Conservation (phyloP, 1,140 invertebrate species). For the Rhynchophorus ferrugineus region DNA sequence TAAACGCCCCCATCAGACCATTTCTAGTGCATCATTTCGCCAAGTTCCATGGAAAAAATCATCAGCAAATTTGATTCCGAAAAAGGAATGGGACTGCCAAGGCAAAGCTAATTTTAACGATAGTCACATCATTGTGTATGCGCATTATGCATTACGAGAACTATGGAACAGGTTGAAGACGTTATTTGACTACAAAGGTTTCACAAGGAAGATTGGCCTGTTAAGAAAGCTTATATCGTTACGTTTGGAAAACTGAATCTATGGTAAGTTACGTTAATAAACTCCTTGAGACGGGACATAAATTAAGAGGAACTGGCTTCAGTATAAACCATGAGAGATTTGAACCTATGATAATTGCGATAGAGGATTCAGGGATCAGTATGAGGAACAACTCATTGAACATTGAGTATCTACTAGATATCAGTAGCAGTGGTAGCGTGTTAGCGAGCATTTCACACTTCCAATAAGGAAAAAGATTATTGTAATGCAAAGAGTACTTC, state of each 20-base stretch:
- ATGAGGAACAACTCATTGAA: conserved; percentile 21
- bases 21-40: too few relatives aligned
- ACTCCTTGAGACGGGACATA: conserved; percentile 15
- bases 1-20: too few relatives aligned
- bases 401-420: neutral
- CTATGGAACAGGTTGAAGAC: conserved; percentile 17
- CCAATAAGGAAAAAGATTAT: neutral
- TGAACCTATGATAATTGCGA: conserved; percentile 34
- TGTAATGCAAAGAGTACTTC: neutral
- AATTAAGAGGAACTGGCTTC: conserved; percentile 15
- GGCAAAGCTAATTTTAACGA: conserved; percentile 16
- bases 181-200: conserved; percentile 16
- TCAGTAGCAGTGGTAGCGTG: neutral
- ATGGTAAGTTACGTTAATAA: conserved; percentile 17
- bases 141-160: conserved; percentile 10
- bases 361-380: conserved; percentile 26
- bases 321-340: conserved; percentile 27
- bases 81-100: conserved; percentile 4
- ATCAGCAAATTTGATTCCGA: too few relatives aligned
- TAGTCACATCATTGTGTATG: conserved; percentile 12
- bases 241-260: conserved; percentile 4
- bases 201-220: conserved; percentile 13
- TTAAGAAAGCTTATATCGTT: conserved; percentile 15
- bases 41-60: too few relatives aligned
- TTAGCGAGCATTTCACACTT: neutral